Conservation (phyloP, 2,113 vertebrate species). For the Periophthalmus modestus region DNA sequence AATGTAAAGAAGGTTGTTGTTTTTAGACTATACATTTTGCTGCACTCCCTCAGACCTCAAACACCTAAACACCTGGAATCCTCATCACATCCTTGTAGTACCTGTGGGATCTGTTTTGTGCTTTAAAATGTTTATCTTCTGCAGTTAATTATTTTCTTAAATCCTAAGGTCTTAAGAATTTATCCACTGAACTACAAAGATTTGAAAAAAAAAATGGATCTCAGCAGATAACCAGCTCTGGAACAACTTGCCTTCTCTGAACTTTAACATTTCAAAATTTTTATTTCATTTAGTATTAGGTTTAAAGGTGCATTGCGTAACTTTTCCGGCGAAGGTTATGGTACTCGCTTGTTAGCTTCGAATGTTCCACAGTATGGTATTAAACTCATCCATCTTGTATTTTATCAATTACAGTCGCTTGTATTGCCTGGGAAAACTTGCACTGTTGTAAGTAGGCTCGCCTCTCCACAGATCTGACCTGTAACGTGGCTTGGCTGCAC, state of each 20-base stretch:
- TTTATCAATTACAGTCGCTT: too few relatives aligned
- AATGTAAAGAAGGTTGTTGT: too few relatives aligned
- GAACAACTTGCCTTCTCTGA: slow-evolving; percentile 38
- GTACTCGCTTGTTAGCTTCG: too few relatives aligned
- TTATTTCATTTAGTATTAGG: slow-evolving; percentile 4
- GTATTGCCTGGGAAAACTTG: too few relatives aligned
- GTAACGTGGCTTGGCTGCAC: too few relatives aligned
- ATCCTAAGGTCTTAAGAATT: background rate
- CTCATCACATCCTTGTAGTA: slow-evolving; percentile 38
- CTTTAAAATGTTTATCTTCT: slow-evolving; percentile 11
- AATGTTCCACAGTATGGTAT: too few relatives aligned
- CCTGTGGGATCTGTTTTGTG: slow-evolving; percentile 33
- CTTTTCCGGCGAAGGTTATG: background rate
- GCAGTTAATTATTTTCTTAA: slow-evolving; percentile 13
- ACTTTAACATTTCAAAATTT: background rate
- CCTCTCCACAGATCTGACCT: background rate
- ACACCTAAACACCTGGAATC: slow-evolving; percentile 58
- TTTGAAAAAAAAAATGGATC: slow-evolving; percentile 19
- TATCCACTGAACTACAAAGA: background rate
- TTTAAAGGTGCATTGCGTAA: background rate
- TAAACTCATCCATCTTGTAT: too few relatives aligned
- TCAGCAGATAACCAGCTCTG: slow-evolving; percentile 13
- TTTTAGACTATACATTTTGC: background rate
- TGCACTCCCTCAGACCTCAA: slow-evolving; percentile 49
- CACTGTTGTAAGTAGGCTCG: background rate